Conservation (phyloP, 2,888 invertebrate genomes). For the Oeneis ivallda region DNA sequence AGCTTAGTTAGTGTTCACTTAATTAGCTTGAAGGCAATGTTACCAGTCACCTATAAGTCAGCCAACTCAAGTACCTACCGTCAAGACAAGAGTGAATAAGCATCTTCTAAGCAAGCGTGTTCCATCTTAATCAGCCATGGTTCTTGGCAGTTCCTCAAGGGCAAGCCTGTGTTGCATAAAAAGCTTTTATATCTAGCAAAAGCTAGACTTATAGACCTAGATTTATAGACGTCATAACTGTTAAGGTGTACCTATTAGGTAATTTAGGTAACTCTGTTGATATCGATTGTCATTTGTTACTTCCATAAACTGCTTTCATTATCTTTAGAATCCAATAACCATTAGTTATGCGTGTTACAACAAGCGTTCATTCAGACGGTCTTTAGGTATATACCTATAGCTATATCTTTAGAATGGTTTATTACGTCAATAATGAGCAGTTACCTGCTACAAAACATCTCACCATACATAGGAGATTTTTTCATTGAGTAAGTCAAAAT, state of each 20-base stretch:
- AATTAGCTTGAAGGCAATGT: background rate
- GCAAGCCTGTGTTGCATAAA: background rate
- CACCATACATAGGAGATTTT: no score
- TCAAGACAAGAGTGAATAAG: background rate
- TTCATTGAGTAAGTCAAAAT: no score
- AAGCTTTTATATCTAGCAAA: background rate
- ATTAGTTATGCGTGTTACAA: background rate
- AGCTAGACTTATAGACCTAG: background rate
- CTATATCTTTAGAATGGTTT: background rate
- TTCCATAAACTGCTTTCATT: background rate
- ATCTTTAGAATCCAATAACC: background rate
- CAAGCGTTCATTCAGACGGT: background rate
- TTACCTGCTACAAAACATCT: background rate
- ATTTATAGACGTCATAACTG: background rate
- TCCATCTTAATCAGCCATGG: background rate
- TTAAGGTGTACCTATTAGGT: background rate
- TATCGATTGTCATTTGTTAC: constrained; percentile 1
- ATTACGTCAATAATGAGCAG: background rate
- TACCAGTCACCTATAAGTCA: background rate
- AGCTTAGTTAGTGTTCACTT: constrained; percentile 2
- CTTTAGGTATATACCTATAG: background rate
- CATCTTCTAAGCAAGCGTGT: background rate
- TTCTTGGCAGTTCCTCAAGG: no score
- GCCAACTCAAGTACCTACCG: background rate
- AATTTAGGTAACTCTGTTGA: background rate